Conservation (phyloP, 2,113 vertebrate genomes). For the Atrichornis clamosus region DNA sequence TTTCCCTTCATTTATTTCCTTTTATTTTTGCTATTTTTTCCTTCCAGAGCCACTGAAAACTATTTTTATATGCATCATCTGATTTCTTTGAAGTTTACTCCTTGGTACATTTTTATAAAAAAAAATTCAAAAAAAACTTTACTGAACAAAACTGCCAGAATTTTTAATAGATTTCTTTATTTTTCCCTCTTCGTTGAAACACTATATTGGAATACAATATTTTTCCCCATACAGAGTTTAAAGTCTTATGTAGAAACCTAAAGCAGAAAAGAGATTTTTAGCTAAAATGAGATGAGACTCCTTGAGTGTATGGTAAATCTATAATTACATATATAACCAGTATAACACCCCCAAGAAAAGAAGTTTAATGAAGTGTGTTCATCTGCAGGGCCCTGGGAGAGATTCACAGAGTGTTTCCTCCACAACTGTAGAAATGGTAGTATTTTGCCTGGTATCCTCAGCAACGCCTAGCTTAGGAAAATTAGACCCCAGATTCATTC, state of each 20-base stretch:
- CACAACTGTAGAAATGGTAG: neutral
- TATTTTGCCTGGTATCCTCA: neutral
- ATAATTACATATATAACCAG: neutral
- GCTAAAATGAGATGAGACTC: neutral
- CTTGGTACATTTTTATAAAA: slow-evolving; percentile 70
- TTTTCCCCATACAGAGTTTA: neutral
- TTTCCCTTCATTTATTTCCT: neutral
- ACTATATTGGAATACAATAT: neutral
- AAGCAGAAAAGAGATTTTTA: neutral
- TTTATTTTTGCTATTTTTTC: slow-evolving; percentile 25
- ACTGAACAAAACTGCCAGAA: slow-evolving; percentile 47
- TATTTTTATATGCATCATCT: slow-evolving; percentile 78
- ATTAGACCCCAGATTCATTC: neutral
- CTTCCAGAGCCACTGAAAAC: slow-evolving; percentile 76
- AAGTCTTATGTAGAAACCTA: neutral
- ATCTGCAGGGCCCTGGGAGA: neutral
- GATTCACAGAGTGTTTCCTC: neutral
- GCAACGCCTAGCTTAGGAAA: neutral
- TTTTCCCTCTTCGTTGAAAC: neutral
- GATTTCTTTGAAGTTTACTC: slow-evolving; percentile 61
- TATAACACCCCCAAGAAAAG: neutral
- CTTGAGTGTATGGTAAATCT: neutral
- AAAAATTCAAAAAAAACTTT: slow-evolving; percentile 5
- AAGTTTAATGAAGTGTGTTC: neutral
- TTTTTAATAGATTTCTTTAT: slow-evolving; percentile 59